Conservation (phyloP, 1,140 invertebrate genomes). For the Platorchestia sp. region DNA sequence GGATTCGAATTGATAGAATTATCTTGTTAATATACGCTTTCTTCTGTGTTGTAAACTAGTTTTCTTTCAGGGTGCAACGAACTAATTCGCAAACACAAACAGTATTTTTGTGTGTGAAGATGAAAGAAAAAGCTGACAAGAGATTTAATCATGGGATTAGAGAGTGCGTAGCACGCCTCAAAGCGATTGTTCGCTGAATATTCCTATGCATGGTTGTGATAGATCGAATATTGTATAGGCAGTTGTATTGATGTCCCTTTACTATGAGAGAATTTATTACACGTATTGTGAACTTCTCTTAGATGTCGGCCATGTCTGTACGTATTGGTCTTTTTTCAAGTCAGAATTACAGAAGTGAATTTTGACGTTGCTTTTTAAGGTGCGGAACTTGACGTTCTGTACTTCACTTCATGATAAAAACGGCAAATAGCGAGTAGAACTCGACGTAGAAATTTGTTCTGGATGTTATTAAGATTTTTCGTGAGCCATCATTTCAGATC, state of each 20-base stretch:
- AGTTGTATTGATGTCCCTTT: neutral
- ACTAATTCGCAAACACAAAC: no score
- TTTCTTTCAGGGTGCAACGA: no score
- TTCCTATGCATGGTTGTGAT: neutral
- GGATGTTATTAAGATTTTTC: neutral
- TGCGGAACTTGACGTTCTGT: neutral
- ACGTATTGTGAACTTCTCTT: neutral
- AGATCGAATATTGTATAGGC: neutral
- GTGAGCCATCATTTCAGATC: neutral
- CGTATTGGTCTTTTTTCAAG: neutral
- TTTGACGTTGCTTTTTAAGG: neutral
- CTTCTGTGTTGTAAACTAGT: no score
- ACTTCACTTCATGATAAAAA: neutral
- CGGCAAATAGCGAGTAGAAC: neutral
- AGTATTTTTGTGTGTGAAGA: neutral
- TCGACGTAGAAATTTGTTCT: neutral
- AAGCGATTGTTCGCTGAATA: neutral
- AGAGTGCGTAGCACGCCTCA: neutral
- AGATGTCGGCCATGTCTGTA: neutral
- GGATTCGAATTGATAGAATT: neutral
- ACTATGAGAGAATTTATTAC: neutral
- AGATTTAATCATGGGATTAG: neutral
- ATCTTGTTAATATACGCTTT: neutral
- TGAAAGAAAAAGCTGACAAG: neutral
- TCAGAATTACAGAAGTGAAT: neutral